phyloP scores from a whole-genome alignment of 2,113 vertebrate genomes.

The Chinchilla lanigera region DNA sequence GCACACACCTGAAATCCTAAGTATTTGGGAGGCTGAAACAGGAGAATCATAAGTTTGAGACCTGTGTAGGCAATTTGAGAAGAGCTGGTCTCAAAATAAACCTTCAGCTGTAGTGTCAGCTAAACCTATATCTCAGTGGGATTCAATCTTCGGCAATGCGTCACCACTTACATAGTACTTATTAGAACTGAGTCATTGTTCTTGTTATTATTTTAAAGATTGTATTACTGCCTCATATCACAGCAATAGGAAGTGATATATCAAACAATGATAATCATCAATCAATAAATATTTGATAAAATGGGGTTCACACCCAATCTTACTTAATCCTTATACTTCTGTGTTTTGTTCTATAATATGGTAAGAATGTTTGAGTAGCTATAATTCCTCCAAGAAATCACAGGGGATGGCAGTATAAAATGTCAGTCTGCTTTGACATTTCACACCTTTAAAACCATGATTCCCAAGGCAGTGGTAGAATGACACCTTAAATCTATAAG shows the following conservation, averaged over 20 bases:
- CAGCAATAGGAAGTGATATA: not conserved
- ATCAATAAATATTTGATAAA: not conserved
- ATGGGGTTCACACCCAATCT: not conserved
- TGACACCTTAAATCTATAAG: not conserved
- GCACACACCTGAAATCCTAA: not conserved
- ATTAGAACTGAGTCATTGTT: not conserved
- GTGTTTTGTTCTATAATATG: not conserved
- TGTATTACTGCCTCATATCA: not conserved
- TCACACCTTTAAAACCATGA: not conserved
- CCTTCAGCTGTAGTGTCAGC: not conserved
- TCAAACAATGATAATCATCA: not conserved
- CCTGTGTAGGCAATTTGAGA: not conserved
- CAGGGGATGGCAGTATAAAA: not conserved
- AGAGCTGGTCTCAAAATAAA: not conserved
- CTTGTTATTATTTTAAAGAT: not conserved
- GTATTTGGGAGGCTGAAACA: not conserved
- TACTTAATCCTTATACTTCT: not conserved
- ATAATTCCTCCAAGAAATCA: not conserved
- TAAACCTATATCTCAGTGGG: not conserved
- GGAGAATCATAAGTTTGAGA: not conserved
- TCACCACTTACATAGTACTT: not conserved
- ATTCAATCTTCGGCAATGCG: not conserved
- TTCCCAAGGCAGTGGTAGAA: not conserved
- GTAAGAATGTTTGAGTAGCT: not conserved
- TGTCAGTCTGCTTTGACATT: constrained; percentile 15